Conservation (phyloP, 2,113 vertebrate species). For the Saguinus imperator region DNA sequence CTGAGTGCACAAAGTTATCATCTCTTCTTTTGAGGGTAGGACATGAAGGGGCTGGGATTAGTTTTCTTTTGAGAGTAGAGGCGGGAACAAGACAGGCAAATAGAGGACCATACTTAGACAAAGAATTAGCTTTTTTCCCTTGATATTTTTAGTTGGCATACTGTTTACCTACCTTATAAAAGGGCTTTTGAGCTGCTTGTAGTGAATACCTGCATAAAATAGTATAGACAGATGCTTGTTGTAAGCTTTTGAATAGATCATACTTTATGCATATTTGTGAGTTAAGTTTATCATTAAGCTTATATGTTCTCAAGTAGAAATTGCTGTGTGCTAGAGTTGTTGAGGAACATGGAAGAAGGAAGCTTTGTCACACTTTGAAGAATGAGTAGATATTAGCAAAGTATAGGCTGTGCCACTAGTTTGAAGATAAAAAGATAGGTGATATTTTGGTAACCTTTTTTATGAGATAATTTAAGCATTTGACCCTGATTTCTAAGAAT, state of each 20-base stretch:
- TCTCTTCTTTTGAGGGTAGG: not conserved
- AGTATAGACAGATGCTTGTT: not conserved
- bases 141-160: conserved; percentile 5
- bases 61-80: conserved; percentile 17
- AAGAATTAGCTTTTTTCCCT: not conserved
- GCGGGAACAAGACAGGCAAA: not conserved
- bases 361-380: conserved; percentile 20
- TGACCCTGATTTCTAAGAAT: conserved; percentile 50
- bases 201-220: not conserved
- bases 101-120: not conserved
- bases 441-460: conserved; percentile 20
- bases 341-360: not conserved
- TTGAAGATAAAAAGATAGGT: conserved; percentile 27
- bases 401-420: not conserved
- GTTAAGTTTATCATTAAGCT: conserved; percentile 13
- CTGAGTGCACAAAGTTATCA: not conserved
- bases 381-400: not conserved
- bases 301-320: conserved; percentile 44
- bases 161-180: not conserved
- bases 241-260: not conserved
- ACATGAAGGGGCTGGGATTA: not conserved
- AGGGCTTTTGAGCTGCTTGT: conserved; percentile 16
- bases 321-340: not conserved
- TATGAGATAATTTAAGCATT: conserved; percentile 24
- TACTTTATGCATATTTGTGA: not conserved